Conservation (phyloP, 2,113 vertebrate genomes). For the Aegotheles bennettii region DNA sequence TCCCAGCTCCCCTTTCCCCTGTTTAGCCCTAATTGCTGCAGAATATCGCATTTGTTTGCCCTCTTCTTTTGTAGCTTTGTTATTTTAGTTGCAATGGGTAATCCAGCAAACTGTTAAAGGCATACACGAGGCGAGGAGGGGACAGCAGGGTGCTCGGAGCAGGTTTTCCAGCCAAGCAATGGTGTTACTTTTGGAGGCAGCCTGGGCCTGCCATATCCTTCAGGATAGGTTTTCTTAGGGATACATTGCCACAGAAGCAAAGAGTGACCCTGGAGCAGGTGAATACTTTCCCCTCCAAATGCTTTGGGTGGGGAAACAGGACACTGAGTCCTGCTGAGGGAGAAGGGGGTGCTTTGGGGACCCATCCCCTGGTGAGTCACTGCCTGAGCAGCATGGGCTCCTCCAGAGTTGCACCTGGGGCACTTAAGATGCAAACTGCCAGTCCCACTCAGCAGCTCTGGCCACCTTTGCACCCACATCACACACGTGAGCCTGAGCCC, state of each 20-base stretch:
- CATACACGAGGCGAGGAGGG: background rate
- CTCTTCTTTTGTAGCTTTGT: constrained; percentile 52
- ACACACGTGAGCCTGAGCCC: accelerated
- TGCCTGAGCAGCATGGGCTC: background rate
- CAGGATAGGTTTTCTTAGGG: background rate
- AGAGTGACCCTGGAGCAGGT: background rate
- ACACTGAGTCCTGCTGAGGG: background rate
- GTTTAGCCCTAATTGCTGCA: constrained; percentile 54
- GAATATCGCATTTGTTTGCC: background rate
- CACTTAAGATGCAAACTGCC: background rate
- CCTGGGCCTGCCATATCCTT: background rate
- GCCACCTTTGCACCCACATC: background rate
- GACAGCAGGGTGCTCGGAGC: background rate
- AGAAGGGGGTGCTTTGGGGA: background rate
- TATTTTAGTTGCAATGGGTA: constrained; percentile 48
- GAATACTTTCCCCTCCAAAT: background rate
- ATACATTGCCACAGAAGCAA: background rate
- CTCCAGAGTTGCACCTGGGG: background rate
- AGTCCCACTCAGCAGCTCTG: background rate
- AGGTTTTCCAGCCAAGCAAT: background rate
- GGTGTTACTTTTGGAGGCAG: background rate
- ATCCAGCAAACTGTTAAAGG: constrained; percentile 44
- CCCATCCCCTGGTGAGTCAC: background rate
- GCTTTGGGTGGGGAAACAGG: background rate
- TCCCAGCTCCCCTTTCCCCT: background rate